Evolutionary conservation across 1,140 invertebrate genomes (phyloP).

Genomic region (Periplaneta americana): DNA sequence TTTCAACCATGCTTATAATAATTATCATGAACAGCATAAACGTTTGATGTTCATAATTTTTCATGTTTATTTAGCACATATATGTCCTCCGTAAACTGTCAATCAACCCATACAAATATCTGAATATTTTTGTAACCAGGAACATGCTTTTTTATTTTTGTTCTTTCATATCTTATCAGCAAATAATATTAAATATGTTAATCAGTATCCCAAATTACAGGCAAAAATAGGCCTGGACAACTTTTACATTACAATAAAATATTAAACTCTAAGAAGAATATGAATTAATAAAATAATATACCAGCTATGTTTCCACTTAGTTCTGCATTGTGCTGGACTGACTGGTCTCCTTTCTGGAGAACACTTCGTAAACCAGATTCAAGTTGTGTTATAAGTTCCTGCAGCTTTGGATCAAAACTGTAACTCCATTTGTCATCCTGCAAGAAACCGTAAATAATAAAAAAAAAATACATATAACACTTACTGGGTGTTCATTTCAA

Average conservation of each 20-base stretch:
- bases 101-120: too few species aligned
- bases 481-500: background rate
- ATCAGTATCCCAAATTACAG: too few species aligned
- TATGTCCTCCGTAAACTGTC: too few species aligned
- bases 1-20: background rate
- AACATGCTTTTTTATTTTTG: too few species aligned
- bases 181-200: too few species aligned
- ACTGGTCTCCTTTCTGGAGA: slow-evolving; percentile 28
- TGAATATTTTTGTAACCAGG: too few species aligned
- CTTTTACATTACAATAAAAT: too few species aligned
- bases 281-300: background rate
- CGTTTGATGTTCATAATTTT: background rate
- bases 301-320: background rate
- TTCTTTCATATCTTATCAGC: too few species aligned
- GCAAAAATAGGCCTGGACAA: too few species aligned
- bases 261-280: background rate
- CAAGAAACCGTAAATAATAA: background rate
- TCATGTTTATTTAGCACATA: background rate
- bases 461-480: background rate
- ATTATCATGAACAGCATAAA: too few species aligned
- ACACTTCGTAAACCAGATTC: slow-evolving; percentile 42
- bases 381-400: slow-evolving; percentile 43
- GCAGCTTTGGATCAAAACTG: slow-evolving; percentile 45
- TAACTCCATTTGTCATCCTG: slow-evolving; percentile 43
- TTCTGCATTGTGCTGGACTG: background rate